Percentiles rank a stretch among this genome's conserved stretches.
Evolutionary conservation across 1,140 invertebrate genomes (phyloP).

Genomic region (Heterodera carotae): DNA sequence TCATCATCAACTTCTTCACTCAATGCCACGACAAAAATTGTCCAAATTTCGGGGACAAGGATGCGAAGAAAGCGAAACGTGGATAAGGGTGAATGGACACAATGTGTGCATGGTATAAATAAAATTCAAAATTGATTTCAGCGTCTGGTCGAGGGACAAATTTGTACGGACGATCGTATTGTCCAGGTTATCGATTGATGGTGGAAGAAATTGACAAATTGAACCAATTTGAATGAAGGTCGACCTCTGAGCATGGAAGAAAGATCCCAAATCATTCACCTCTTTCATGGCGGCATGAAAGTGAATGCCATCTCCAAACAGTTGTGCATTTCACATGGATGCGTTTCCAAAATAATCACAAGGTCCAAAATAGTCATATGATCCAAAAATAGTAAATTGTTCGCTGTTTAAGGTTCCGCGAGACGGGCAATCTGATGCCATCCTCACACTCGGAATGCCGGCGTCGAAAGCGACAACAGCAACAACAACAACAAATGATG

Average conservation of each 20-base stretch:
- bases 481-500: slow-evolving; percentile 15
- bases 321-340: slow-evolving; percentile 64
- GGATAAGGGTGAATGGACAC: slow-evolving; percentile 16
- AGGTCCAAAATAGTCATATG: slow-evolving; percentile 36
- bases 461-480: slow-evolving; percentile 48
- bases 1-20: not conserved
- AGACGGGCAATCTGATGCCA: slow-evolving; percentile 58
- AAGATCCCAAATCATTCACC: slow-evolving; percentile 54
- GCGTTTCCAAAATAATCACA: slow-evolving; percentile 65
- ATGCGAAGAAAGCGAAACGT: slow-evolving; percentile 29
- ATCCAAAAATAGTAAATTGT: slow-evolving; percentile 3
- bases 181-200: slow-evolving; percentile 43
- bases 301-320: slow-evolving; percentile 63
- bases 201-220: not conserved
- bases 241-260: slow-evolving; percentile 64
- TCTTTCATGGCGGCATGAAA: slow-evolving; percentile 64
- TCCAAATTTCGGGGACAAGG: slow-evolving; percentile 9
- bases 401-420: slow-evolving; percentile 56
- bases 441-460: slow-evolving; percentile 64
- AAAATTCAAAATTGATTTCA: not conserved
- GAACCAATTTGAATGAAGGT: slow-evolving; percentile 31
- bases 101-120: too few species aligned
- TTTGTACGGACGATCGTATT: slow-evolving; percentile 62
- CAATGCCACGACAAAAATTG: not conserved
- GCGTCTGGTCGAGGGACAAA: slow-evolving; percentile 55